Evolutionary conservation across 2,888 invertebrate genomes (phyloP).

Genomic region (Tachina grossa): DNA sequence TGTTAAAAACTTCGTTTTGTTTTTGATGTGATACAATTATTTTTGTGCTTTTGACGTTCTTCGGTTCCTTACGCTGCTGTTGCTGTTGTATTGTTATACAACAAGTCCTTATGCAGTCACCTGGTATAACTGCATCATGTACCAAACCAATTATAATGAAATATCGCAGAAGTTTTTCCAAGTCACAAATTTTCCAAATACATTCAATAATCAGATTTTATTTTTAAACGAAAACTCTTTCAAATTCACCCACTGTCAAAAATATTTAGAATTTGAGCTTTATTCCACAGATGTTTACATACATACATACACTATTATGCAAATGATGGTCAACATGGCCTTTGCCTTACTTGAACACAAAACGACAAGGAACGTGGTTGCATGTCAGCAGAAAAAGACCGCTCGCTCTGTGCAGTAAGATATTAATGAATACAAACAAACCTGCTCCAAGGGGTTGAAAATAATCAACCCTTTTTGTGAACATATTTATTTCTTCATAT

Average conservation of each 20-base stretch:
- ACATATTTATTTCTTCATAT: background rate
- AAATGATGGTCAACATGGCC: conserved; percentile 52
- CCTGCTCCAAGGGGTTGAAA: conserved; percentile 45
- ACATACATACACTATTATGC: background rate
- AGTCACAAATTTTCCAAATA: background rate
- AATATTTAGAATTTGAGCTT: background rate
- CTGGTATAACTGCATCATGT: too few species aligned
- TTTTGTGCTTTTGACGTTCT: too few species aligned
- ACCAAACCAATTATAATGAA: background rate
- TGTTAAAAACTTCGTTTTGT: too few species aligned
- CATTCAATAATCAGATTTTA: background rate
- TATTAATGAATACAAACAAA: conserved; percentile 31
- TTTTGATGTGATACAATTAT: too few species aligned
- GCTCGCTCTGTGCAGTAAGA: conserved; percentile 11
- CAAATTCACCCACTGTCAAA: conserved; percentile 48
- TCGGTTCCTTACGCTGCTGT: too few species aligned
- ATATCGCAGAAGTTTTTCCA: background rate
- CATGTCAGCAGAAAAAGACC: conserved; percentile 27
- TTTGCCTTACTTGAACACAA: conserved; percentile 35
- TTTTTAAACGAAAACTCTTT: background rate
- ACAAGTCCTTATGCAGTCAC: too few species aligned
- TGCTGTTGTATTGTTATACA: too few species aligned
- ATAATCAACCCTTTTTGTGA: conserved; percentile 50
- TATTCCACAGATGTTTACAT: background rate
- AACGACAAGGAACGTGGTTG: conserved; percentile 45